A percentile compares a stretch with the other conserved stretches of the same genome.
Evolutionary conservation across 2,888 invertebrate genomes (phyloP).

Genomic region (Lasius fuliginosus): DNA sequence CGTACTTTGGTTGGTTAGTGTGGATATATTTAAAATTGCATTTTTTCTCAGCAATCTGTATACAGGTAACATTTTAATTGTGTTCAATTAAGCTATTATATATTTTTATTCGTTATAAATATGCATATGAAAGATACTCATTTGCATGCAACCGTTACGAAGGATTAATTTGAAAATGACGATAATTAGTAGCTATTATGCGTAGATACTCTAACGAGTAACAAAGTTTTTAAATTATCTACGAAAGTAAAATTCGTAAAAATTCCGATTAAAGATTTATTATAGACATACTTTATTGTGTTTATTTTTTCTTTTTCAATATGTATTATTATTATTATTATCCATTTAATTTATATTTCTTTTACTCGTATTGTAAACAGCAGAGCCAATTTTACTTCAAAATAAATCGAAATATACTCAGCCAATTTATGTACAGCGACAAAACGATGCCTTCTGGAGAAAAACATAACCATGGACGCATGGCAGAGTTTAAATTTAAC

Average conservation of each 20-base stretch:
- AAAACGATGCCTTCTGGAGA: conserved; percentile 88
- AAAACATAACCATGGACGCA: conserved; percentile 87
- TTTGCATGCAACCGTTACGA: conserved; percentile 59
- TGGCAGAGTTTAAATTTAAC: conserved; percentile 93
- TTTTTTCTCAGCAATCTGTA: background rate
- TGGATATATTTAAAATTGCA: background rate
- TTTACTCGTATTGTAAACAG: background rate
- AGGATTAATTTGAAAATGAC: conserved; percentile 48
- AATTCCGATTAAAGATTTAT: background rate
- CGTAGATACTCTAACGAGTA: background rate
- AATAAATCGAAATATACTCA: background rate
- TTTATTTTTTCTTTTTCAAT: background rate
- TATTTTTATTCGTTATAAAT: background rate
- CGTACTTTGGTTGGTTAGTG: background rate
- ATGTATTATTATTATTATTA: background rate
- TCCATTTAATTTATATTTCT: conserved; percentile 4
- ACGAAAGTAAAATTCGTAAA: background rate
- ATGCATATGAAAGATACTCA: background rate
- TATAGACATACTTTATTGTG: background rate
- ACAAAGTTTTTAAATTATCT: background rate
- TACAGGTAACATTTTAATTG: background rate
- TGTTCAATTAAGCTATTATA: background rate
- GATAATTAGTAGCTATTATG: background rate
- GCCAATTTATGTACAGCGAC: background rate
- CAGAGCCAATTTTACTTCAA: background rate